Evolutionary conservation across 2,797 vertebrate species (phyloP).

Genomic region (Falco concolor): DNA sequence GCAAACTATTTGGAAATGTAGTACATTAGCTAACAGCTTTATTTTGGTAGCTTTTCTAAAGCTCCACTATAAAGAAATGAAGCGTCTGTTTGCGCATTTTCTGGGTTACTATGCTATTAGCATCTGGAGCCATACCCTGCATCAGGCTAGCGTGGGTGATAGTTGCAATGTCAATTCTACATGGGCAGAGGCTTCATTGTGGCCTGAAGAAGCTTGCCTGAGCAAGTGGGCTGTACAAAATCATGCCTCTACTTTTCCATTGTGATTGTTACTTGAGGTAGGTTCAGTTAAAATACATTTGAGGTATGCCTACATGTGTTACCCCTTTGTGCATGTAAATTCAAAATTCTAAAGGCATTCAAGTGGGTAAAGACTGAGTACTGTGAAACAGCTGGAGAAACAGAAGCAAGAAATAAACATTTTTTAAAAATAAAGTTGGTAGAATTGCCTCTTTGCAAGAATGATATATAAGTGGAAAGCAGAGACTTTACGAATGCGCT

Average conservation of each 20-base stretch:
- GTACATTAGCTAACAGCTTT: not conserved
- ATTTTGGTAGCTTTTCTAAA: not conserved
- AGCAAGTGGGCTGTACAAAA: not conserved
- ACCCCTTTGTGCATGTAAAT: not conserved
- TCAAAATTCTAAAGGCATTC: not conserved
- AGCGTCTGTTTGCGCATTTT: not conserved
- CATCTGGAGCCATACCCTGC: not conserved
- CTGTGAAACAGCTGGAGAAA: not conserved
- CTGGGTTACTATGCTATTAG: not conserved
- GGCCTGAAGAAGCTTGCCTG: not conserved
- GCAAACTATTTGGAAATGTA: not conserved
- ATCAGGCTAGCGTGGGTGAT: accelerated
- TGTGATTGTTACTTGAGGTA: not conserved
- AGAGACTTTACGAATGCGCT: not conserved
- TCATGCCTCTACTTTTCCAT: not conserved
- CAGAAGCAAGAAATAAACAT: not conserved
- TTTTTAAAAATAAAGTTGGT: not conserved
- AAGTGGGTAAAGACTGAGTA: not conserved
- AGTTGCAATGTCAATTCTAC: not conserved
- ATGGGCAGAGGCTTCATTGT: not conserved
- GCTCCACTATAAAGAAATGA: not conserved
- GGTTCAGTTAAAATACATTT: not conserved
- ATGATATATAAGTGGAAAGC: not conserved
- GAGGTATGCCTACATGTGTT: not conserved
- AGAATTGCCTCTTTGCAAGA: not conserved